Evolutionary conservation across 1,140 invertebrate genomes (phyloP).

Genomic region (Penaeus chinensis): DNA sequence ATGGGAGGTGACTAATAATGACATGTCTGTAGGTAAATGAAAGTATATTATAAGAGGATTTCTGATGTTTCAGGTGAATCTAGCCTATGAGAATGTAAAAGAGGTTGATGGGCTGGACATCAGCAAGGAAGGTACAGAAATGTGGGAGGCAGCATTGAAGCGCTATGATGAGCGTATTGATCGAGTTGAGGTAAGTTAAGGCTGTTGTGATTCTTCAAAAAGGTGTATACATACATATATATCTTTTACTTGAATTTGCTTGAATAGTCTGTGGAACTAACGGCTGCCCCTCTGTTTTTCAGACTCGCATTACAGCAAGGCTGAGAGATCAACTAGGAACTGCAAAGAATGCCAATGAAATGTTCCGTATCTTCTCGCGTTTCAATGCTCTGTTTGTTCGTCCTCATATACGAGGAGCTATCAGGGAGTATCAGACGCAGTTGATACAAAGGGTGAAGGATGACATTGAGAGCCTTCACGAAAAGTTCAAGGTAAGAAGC

Average conservation of each 20-base stretch:
- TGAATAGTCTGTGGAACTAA: background rate
- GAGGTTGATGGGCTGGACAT: slow-evolving; percentile 99
- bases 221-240: background rate
- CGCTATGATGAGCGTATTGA: slow-evolving; percentile 97
- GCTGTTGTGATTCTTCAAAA: background rate
- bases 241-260: background rate
- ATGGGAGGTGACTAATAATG: too few relatives aligned
- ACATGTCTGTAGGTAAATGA: too few relatives aligned
- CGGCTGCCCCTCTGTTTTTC: background rate
- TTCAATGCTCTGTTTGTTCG: slow-evolving; percentile 99
- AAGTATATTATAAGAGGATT: too few relatives aligned
- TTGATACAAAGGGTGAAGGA: slow-evolving; percentile 99
- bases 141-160: slow-evolving; percentile 96
- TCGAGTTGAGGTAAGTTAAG: slow-evolving; percentile 79
- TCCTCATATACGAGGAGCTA: slow-evolving; percentile 97
- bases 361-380: slow-evolving; percentile 88
- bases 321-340: slow-evolving; percentile 96
- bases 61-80: slow-evolving; percentile 81
- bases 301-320: slow-evolving; percentile 93
- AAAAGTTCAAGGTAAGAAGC: slow-evolving; percentile 88
- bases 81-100: slow-evolving; percentile 98
- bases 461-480: slow-evolving; percentile 97
- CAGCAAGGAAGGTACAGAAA: slow-evolving; percentile 93
- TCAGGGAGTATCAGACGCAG: slow-evolving; percentile 98
- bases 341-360: slow-evolving; percentile 99